These are phyloP conservation scores for Okamejei kenojei DNA, from an alignment of 2,797 vertebrate species.

Conservation along the genomic window DNA sequence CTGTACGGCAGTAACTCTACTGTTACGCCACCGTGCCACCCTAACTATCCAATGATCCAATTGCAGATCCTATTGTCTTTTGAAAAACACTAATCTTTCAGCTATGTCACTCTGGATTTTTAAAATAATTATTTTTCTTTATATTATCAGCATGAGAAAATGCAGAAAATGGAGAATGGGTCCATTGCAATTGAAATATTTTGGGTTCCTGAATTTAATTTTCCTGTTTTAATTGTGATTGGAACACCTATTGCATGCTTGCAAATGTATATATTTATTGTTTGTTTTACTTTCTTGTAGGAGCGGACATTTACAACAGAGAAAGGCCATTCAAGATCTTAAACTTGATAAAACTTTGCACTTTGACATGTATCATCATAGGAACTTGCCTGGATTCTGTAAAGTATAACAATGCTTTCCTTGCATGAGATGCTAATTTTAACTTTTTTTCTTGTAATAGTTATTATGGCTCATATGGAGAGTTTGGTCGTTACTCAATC, in stretches of 20 bases:
- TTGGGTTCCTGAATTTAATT: background rate
- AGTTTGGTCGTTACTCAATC: slow-evolving; percentile 35
- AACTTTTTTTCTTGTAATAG: slow-evolving; percentile 13
- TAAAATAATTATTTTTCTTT: background rate
- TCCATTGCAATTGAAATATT: background rate
- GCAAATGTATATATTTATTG: background rate
- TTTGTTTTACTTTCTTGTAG: background rate
- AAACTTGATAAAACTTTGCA: background rate
- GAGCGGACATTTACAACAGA: background rate
- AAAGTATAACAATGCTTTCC: slow-evolving; percentile 7
- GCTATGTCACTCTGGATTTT: background rate
- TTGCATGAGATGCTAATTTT: slow-evolving; percentile 10
- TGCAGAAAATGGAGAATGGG: background rate
- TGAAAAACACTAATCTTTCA: background rate
- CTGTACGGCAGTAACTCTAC: too few relatives aligned
- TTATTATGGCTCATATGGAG: slow-evolving; percentile 30
- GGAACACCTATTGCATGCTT: background rate
- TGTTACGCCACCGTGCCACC: too few relatives aligned
- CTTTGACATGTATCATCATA: background rate
- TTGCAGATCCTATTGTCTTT: background rate
- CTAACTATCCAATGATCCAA: too few relatives aligned
- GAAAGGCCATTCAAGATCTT: background rate
- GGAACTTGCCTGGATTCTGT: background rate
- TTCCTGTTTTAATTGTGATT: background rate
- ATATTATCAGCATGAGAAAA: background rate